phyloP scores from a whole-genome alignment of 2,888 invertebrate species.

The Taphrorychus bicolor region DNA sequence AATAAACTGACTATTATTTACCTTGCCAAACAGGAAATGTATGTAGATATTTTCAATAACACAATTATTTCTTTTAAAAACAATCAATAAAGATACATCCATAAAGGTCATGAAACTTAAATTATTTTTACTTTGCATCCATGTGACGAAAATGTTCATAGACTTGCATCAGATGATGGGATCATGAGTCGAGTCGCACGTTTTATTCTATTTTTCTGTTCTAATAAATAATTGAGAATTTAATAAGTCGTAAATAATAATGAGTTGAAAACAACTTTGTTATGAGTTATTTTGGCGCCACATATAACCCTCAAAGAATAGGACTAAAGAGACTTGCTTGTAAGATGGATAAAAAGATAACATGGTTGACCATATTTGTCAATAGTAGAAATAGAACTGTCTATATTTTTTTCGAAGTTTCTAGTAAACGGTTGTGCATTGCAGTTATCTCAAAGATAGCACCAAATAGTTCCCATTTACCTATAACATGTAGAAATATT shows the following conservation, averaged over 20 bases:
- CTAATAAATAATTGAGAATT: not conserved
- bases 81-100: not conserved
- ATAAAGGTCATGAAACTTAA: not conserved
- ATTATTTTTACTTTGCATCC: not conserved
- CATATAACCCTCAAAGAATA: too few relatives aligned
- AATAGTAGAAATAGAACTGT: too few relatives aligned
- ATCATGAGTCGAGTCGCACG: not conserved
- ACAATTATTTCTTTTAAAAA: not conserved
- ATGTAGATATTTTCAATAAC: not conserved
- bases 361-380: too few relatives aligned
- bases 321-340: too few relatives aligned
- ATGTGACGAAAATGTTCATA: not conserved
- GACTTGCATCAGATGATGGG: not conserved
- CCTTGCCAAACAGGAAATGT: not conserved
- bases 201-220: not conserved
- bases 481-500: too few relatives aligned
- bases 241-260: not conserved
- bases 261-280: not conserved
- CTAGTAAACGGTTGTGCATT: too few relatives aligned
- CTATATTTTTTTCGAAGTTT: too few relatives aligned
- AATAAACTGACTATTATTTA: not conserved
- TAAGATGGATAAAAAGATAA: too few relatives aligned
- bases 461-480: too few relatives aligned
- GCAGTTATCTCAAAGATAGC: too few relatives aligned
- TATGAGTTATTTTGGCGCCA: too few relatives aligned